Conservation (phyloP, 1,140 invertebrate genomes). For the Maconellicoccus hirsutus region DNA sequence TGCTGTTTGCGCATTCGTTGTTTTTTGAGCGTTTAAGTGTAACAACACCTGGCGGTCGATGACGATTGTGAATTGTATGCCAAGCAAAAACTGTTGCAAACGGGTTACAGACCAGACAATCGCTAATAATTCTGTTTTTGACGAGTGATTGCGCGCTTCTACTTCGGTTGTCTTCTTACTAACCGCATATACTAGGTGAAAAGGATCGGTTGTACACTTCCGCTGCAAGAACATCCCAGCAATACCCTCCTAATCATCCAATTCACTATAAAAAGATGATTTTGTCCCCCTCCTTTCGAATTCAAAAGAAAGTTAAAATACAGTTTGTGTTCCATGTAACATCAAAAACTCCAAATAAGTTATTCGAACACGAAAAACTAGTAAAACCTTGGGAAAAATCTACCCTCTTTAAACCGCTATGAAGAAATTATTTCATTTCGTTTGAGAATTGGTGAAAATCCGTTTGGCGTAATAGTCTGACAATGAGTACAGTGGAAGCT, state of each 20-base stretch:
- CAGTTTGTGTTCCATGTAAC: too few relatives aligned
- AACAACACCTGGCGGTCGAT: background rate
- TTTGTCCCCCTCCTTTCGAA: too few relatives aligned
- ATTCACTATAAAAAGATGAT: too few relatives aligned
- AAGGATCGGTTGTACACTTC: background rate
- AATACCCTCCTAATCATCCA: background rate
- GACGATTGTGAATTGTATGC: background rate
- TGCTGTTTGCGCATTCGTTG: constrained; percentile 31
- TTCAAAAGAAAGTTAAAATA: too few relatives aligned
- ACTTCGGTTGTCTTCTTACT: background rate
- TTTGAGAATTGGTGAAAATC: too few relatives aligned
- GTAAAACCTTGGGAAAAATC: too few relatives aligned
- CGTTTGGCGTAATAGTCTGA: too few relatives aligned
- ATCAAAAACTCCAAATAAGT: too few relatives aligned
- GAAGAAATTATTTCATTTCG: too few relatives aligned
- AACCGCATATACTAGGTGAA: background rate
- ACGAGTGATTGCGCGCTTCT: background rate
- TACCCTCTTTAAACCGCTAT: too few relatives aligned
- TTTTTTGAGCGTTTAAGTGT: background rate
- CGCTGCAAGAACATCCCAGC: constrained; percentile 2
- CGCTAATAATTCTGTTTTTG: background rate
- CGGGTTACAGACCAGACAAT: background rate
- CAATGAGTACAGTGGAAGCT: too few relatives aligned
- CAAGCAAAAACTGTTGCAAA: background rate
- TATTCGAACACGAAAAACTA: too few relatives aligned